Evolutionary conservation across 2,888 invertebrate species (phyloP).

Genomic region (Bursaphelenchus okinawaensis): DNA sequence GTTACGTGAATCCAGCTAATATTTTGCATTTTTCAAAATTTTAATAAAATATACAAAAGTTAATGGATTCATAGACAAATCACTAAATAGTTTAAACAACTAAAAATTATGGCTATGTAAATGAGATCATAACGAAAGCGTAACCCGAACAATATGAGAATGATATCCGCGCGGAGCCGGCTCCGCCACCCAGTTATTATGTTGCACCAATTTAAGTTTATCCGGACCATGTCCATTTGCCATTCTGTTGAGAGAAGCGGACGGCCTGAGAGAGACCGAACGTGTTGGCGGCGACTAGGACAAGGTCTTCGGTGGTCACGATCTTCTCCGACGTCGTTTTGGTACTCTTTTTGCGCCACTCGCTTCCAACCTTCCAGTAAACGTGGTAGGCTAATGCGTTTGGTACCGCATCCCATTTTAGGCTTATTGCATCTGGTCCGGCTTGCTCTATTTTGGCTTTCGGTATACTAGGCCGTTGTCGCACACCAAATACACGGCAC

Average conservation of each 20-base stretch:
- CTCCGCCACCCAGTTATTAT: neutral
- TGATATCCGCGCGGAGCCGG: neutral
- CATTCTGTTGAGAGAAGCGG: slow-evolving; percentile 9
- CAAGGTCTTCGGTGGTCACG: slow-evolving; percentile 28
- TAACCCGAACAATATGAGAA: neutral
- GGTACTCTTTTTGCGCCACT: slow-evolving; percentile 26
- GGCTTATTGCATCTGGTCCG: neutral
- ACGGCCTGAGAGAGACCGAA: slow-evolving; percentile 30
- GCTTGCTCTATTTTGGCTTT: neutral
- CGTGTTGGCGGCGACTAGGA: slow-evolving; percentile 34
- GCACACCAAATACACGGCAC: slow-evolving; percentile 27
- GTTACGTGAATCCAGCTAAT: no score
- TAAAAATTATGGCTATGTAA: neutral
- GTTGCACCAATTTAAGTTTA: neutral
- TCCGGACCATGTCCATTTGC: slow-evolving; percentile 10
- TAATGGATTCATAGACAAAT: no score
- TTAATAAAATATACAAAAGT: no score
- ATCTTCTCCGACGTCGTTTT: slow-evolving; percentile 20
- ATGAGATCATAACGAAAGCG: neutral
- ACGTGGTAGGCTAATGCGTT: slow-evolving; percentile 34
- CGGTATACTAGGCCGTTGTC: slow-evolving; percentile 22
- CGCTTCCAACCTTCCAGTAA: slow-evolving; percentile 25
- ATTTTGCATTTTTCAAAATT: no score
- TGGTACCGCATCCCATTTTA: slow-evolving; percentile 15
- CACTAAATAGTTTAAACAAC: neutral